Conservation (phyloP, 2,888 invertebrate species). For the Ceramica pisi region DNA sequence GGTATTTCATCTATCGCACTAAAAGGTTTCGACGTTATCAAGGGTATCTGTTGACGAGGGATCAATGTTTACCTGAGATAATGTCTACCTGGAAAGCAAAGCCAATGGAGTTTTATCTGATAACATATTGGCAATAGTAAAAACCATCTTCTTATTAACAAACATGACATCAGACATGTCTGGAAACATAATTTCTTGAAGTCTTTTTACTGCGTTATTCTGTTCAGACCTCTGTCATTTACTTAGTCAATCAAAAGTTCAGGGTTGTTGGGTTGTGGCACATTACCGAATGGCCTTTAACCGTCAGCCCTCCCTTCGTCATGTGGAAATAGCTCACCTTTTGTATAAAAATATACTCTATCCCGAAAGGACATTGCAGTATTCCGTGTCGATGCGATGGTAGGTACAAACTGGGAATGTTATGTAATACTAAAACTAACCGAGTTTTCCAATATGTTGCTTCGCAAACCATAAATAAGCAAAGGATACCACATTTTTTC, state of each 20-base stretch:
- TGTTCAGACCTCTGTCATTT: constrained; percentile 74
- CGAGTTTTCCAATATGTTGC: constrained; percentile 12
- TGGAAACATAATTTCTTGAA: constrained; percentile 33
- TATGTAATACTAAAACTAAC: not conserved
- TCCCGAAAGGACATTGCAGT: constrained; percentile 29
- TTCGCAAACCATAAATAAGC: constrained; percentile 12
- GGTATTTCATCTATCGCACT: constrained; percentile 42
- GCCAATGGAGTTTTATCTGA: constrained; percentile 13
- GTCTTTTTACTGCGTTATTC: constrained; percentile 60
- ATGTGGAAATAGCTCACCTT: constrained; percentile 79
- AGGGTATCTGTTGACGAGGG: constrained; percentile 49
- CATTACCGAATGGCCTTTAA: constrained; percentile 77
- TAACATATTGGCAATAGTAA: constrained; percentile 20
- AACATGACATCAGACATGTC: constrained; percentile 31
- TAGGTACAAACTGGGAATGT: constrained; percentile 3
- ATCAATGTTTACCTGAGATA: constrained; percentile 57
- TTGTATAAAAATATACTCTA: constrained; percentile 61
- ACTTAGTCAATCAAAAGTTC: constrained; percentile 81
- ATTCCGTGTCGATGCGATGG: constrained; percentile 9
- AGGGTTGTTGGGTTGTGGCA: constrained; percentile 70
- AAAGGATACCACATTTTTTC: constrained; percentile 13
- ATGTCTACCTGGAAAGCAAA: constrained; percentile 51
- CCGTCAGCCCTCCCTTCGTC: constrained; percentile 76
- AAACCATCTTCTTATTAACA: constrained; percentile 28
- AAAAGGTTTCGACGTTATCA: constrained; percentile 64